Conservation (phyloP, 1,140 invertebrate species). For the Zaprionus africanus region DNA sequence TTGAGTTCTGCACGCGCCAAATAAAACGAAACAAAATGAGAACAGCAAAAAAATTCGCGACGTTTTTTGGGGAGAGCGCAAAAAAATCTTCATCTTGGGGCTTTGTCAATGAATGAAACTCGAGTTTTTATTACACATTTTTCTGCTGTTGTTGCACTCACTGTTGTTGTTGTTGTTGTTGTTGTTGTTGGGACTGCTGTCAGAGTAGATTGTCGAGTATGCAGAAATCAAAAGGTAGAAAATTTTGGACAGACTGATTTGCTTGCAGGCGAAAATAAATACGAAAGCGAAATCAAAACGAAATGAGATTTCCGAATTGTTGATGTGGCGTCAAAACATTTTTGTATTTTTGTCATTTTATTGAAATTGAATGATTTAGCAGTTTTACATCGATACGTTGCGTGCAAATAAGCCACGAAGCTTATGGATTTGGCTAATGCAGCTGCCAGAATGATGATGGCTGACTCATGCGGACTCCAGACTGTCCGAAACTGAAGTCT, state of each 20-base stretch:
- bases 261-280: slow-evolving; percentile 53
- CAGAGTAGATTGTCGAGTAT: slow-evolving; percentile 56
- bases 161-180: not conserved
- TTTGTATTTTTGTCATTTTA: slow-evolving; percentile 72
- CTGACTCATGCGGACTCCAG: slow-evolving; percentile 27
- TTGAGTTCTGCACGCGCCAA: slow-evolving; percentile 61
- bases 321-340: slow-evolving; percentile 80
- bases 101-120: slow-evolving; percentile 70
- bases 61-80: slow-evolving; percentile 28
- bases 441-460: slow-evolving; percentile 31
- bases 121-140: slow-evolving; percentile 48
- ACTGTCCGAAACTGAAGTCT: not conserved
- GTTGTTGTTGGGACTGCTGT: slow-evolving; percentile 43
- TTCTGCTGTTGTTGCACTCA: not conserved
- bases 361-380: slow-evolving; percentile 82
- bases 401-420: slow-evolving; percentile 39
- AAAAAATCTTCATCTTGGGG: slow-evolving; percentile 42
- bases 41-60: slow-evolving; percentile 16
- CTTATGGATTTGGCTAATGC: slow-evolving; percentile 48
- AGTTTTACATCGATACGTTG: slow-evolving; percentile 43
- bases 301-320: slow-evolving; percentile 73
- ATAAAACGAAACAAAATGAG: slow-evolving; percentile 24
- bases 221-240: slow-evolving; percentile 60
- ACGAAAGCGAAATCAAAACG: slow-evolving; percentile 49
- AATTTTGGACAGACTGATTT: slow-evolving; percentile 35